Percentiles rank a stretch among this genome's conserved stretches.
These are phyloP conservation scores for Picus viridis DNA, from an alignment of 2,797 vertebrate species.

Conservation along the genomic window DNA sequence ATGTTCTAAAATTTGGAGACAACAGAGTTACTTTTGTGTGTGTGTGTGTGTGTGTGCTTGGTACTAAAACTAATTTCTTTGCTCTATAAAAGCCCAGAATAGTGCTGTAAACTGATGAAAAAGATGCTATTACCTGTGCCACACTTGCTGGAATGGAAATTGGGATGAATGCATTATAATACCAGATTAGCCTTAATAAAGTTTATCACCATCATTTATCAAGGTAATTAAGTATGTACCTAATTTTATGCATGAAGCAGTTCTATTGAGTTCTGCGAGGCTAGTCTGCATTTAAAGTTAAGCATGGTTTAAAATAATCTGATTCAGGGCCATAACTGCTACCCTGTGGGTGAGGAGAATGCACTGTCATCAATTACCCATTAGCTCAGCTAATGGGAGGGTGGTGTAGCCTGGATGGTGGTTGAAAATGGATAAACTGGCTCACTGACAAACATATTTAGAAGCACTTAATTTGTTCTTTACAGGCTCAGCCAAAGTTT, in stretches of 20 bases:
- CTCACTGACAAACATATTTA: neutral
- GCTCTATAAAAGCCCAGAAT: neutral
- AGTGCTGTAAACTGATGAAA: neutral
- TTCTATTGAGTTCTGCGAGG: neutral
- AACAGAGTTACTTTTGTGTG: neutral
- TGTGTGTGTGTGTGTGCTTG: neutral
- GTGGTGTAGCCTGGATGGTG: neutral
- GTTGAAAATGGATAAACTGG: neutral
- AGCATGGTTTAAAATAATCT: neutral
- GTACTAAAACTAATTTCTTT: neutral
- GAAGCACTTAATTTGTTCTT: neutral
- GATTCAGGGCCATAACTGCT: neutral
- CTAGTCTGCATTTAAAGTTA: neutral
- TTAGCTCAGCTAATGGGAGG: neutral
- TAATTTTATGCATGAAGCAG: constrained; percentile 47
- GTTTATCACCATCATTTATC: neutral
- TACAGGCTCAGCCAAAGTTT: neutral
- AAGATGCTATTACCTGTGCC: neutral
- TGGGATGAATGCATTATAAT: constrained; percentile 42
- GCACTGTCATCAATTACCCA: neutral
- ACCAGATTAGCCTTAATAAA: constrained; percentile 37
- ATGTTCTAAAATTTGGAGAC: neutral
- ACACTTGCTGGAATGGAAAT: constrained; percentile 18
- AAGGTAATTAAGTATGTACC: constrained; percentile 23
- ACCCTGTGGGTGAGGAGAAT: neutral